A percentile compares a stretch with the other conserved stretches of the same genome.
phyloP scores from a whole-genome alignment of 2,888 invertebrate genomes.

The Tetranychus truncatus region DNA sequence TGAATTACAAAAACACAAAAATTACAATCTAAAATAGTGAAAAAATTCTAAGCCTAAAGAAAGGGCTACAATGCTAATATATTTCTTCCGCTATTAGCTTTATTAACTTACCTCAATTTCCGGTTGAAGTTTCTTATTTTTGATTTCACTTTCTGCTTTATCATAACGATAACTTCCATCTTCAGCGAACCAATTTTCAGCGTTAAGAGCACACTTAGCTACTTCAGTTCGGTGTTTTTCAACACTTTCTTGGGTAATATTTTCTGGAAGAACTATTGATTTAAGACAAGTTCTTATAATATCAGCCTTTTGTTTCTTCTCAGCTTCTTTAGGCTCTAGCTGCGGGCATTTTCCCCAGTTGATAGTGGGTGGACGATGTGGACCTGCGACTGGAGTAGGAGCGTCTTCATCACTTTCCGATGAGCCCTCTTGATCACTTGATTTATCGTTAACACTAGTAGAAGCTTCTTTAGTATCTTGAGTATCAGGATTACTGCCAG shows the following conservation, averaged over 20 bases:
- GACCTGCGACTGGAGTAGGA: slow-evolving; percentile 43
- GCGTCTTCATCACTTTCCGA: slow-evolving; percentile 40
- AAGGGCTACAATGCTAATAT: too few species aligned
- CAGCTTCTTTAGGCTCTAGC: slow-evolving; percentile 11
- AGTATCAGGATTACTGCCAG: not conserved
- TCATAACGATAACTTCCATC: slow-evolving; percentile 25
- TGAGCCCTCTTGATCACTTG: not conserved
- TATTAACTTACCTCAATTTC: slow-evolving; percentile 10
- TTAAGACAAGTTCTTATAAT: slow-evolving; percentile 12
- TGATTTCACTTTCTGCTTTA: slow-evolving; percentile 24
- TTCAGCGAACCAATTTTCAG: slow-evolving; percentile 25
- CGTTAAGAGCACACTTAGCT: slow-evolving; percentile 24
- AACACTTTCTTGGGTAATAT: slow-evolving; percentile 20
- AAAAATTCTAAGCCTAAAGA: not conserved
- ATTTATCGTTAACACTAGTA: not conserved
- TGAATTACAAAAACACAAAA: not conserved
- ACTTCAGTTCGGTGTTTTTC: slow-evolving; percentile 23
- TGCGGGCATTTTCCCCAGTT: slow-evolving; percentile 17
- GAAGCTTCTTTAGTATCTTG: not conserved
- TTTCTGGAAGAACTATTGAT: not conserved
- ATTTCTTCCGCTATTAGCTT: not conserved
- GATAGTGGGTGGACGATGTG: slow-evolving; percentile 9
- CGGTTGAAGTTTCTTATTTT: slow-evolving; percentile 23
- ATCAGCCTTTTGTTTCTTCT: slow-evolving; percentile 13
- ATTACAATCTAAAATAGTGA: not conserved